A percentile compares a stretch with the other conserved stretches of the same genome.
phyloP scores from a whole-genome alignment of 2,113 vertebrate species.

The western clawed frog (Xenopus tropicalis) region UCB_Xtro_10.0 CM004450.2:89939001-89939500 shows the following conservation, averaged over 20 bases:
- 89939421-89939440: too few relatives aligned
- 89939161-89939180: neutral
- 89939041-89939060: slow-evolving; percentile 52
- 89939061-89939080: slow-evolving; percentile 42
- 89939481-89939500: too few relatives aligned
- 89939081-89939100: neutral
- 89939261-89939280: neutral
- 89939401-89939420: too few relatives aligned
- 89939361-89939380: too few relatives aligned
- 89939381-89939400: too few relatives aligned
- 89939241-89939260: neutral
- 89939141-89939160: slow-evolving; percentile 3
- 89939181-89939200: slow-evolving; percentile 2
- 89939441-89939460: too few relatives aligned
- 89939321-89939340: too few relatives aligned
- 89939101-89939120: slow-evolving; percentile 38
- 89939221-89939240: neutral
- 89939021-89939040: slow-evolving; percentile 3
- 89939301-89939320: too few relatives aligned
- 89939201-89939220: neutral
- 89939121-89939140: slow-evolving; percentile 26
- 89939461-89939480: too few relatives aligned
- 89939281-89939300: too few relatives aligned
- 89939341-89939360: too few relatives aligned
- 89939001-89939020: slow-evolving; percentile 8